These are phyloP conservation scores for Alcedo quadribrachys DNA, from an alignment of 2,797 vertebrate species.

Conservation along the genomic window DNA sequence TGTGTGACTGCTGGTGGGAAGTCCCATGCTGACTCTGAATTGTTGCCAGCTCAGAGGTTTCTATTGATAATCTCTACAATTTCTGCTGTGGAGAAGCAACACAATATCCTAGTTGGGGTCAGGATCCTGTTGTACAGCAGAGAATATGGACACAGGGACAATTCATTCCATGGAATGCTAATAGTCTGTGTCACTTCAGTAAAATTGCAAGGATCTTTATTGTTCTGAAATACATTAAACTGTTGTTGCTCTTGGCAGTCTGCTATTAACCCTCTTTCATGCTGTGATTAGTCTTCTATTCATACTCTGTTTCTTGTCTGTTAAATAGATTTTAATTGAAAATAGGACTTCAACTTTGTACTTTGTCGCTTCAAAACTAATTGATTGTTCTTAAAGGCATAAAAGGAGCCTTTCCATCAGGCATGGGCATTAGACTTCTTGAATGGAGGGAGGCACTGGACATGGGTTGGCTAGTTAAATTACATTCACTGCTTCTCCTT, in stretches of 20 bases:
- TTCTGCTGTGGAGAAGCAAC: neutral
- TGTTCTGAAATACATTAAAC: slow-evolving; percentile 50
- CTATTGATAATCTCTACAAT: neutral
- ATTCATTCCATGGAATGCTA: neutral
- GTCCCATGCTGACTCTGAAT: neutral
- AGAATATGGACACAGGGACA: neutral
- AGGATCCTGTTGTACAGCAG: neutral
- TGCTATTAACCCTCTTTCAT: slow-evolving; percentile 50
- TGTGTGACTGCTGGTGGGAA: neutral
- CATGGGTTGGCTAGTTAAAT: neutral
- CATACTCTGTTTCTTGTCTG: slow-evolving; percentile 46
- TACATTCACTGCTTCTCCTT: neutral
- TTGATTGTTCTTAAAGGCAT: slow-evolving; percentile 14
- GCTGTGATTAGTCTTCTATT: slow-evolving; percentile 59
- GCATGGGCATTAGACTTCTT: neutral
- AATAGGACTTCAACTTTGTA: slow-evolving; percentile 34
- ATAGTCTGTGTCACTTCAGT: slow-evolving; percentile 17
- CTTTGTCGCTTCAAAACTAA: slow-evolving; percentile 34
- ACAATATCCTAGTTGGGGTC: neutral
- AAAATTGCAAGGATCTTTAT: neutral
- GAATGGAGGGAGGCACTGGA: neutral
- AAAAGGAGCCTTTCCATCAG: neutral
- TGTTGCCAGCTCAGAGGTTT: neutral
- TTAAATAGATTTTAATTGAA: slow-evolving; percentile 63
- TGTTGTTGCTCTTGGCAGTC: slow-evolving; percentile 45